A percentile compares a stretch with the other conserved stretches of the same genome.
Conservation (phyloP, 2,113 vertebrate species). For the Sprattus sprattus region DNA sequence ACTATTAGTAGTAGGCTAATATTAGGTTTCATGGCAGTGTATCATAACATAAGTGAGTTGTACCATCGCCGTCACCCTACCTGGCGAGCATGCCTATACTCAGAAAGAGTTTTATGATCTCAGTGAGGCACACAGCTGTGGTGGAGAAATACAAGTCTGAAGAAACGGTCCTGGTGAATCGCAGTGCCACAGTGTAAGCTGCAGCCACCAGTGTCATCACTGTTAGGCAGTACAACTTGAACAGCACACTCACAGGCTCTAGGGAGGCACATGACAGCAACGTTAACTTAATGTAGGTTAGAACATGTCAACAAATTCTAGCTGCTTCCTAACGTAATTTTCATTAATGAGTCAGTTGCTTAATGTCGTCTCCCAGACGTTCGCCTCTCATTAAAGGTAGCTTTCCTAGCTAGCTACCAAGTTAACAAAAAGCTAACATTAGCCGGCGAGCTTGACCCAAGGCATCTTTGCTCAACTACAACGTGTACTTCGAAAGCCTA, state of each 20-base stretch:
- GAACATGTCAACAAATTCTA: background rate
- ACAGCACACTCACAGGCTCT: constrained; percentile 86
- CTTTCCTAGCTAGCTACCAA: background rate
- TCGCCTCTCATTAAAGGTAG: background rate
- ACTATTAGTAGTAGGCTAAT: too few relatives aligned
- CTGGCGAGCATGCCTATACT: constrained; percentile 87
- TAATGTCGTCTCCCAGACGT: background rate
- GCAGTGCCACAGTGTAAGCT: constrained; percentile 81
- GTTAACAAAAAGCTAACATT: background rate
- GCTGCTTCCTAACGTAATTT: background rate
- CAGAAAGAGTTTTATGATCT: constrained; percentile 88
- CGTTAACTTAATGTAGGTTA: background rate
- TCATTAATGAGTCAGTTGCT: background rate
- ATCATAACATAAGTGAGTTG: too few relatives aligned
- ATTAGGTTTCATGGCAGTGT: too few relatives aligned
- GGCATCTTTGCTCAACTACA: background rate
- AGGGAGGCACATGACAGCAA: constrained; percentile 27
- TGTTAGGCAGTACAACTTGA: constrained; percentile 91
- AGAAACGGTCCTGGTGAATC: constrained; percentile 84
- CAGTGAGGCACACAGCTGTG: constrained; percentile 87
- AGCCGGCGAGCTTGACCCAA: background rate
- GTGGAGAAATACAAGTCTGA: constrained; percentile 88
- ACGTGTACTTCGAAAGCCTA: background rate
- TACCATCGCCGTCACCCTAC: constrained; percentile 67
- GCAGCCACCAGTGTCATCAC: constrained; percentile 97